These are phyloP conservation scores for Brachymystax lenok DNA, from an alignment of 2,797 vertebrate genomes.

Conservation along the genomic window DNA sequence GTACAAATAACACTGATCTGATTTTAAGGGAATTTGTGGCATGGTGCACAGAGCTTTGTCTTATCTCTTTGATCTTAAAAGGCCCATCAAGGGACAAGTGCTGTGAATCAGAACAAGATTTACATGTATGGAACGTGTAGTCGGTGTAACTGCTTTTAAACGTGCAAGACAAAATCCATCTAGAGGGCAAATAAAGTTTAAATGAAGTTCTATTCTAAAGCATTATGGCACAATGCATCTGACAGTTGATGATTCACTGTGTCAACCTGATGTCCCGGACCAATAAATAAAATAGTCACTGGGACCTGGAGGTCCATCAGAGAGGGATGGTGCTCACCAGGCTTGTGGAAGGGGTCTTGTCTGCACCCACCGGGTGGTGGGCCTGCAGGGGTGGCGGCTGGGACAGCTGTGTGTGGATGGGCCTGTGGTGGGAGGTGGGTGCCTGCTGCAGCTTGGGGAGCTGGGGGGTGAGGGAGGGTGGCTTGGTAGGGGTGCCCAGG, in stretches of 20 bases:
- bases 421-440: conserved; percentile 92
- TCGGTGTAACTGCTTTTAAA: no score
- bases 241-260: neutral
- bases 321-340: conserved; percentile 81
- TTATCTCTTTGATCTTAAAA: neutral
- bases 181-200: neutral
- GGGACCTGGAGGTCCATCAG: neutral
- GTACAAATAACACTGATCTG: neutral
- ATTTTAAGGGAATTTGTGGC: neutral
- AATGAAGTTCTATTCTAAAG: neutral
- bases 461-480: conserved; percentile 83
- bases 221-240: neutral
- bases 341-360: conserved; percentile 82
- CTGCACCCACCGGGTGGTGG: conserved; percentile 86
- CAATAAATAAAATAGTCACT: neutral
- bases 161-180: neutral
- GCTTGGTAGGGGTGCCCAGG: conserved; percentile 64
- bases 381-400: conserved; percentile 85
- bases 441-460: conserved; percentile 95
- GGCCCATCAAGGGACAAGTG: neutral
- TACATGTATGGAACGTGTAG: no score
- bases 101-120: neutral
- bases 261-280: neutral
- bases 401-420: conserved; percentile 88
- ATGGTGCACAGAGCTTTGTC: neutral